A percentile compares a stretch with the other conserved stretches of the same genome.
These are phyloP conservation scores for Lymantria dispar DNA, from an alignment of 2,888 invertebrate genomes.

Conservation along the genomic window DNA sequence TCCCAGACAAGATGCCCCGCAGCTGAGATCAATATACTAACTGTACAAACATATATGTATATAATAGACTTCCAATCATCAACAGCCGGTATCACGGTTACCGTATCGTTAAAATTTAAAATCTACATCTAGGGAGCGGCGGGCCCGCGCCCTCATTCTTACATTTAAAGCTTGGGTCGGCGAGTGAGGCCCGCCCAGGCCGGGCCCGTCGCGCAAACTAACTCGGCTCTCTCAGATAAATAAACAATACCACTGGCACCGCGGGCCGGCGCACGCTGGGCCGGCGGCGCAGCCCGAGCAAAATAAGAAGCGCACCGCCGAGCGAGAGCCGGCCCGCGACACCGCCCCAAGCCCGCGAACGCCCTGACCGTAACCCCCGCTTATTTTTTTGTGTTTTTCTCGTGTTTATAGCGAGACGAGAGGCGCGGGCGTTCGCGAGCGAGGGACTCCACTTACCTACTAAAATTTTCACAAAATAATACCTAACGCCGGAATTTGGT, in stretches of 20 bases:
- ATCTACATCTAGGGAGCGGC: conserved; percentile 61
- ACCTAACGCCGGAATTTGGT: conserved; percentile 80
- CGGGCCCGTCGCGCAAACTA: conserved; percentile 53
- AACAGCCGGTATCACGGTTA: conserved; percentile 62
- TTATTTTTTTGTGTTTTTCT: conserved; percentile 72
- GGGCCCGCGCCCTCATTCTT: conserved; percentile 23
- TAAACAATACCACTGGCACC: conserved; percentile 39
- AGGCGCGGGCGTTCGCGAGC: conserved; percentile 37
- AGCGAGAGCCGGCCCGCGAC: conserved; percentile 34
- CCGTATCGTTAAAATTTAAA: conserved; percentile 72
- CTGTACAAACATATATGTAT: conserved; percentile 69
- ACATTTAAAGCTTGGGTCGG: conserved; percentile 37
- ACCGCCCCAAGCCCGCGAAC: conserved; percentile 35
- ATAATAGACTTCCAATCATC: conserved; percentile 68
- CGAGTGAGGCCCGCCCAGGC: conserved; percentile 28
- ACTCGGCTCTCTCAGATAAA: conserved; percentile 77
- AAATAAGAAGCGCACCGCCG: conserved; percentile 33
- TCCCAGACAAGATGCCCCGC: conserved; percentile 59
- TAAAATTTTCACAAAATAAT: conserved; percentile 82
- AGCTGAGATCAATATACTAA: conserved; percentile 77
- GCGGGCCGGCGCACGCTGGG: conserved; percentile 30
- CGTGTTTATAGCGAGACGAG: conserved; percentile 49
- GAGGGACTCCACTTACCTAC: conserved; percentile 68
- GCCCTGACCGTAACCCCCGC: conserved; percentile 29
- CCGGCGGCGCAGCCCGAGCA: conserved; percentile 25